Percentiles rank a stretch among this genome's conserved stretches.
These are phyloP conservation scores for Calliopsis andreniformis DNA, from an alignment of 1,140 invertebrate genomes.

Conservation along the genomic window DNA sequence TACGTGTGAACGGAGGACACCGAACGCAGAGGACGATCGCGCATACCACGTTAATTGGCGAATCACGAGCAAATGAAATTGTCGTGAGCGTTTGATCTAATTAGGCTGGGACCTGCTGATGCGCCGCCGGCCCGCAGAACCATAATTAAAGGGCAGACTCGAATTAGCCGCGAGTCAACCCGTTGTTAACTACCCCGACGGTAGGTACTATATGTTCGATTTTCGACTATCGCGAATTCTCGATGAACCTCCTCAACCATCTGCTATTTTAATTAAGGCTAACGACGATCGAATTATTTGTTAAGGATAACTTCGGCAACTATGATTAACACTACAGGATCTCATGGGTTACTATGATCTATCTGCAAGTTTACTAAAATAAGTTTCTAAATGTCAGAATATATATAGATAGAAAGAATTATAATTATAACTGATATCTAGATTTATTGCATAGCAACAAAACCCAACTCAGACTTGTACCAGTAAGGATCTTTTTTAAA, in stretches of 20 bases:
- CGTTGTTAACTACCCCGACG: background rate
- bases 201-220: constrained; percentile 37
- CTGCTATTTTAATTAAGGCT: constrained; percentile 46
- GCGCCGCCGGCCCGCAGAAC: constrained; percentile 33
- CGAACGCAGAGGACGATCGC: constrained; percentile 33
- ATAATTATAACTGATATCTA: too few species aligned
- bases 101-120: constrained; percentile 39
- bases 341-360: too few species aligned
- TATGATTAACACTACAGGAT: too few species aligned
- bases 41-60: constrained; percentile 61
- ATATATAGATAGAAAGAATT: too few species aligned
- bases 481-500: too few species aligned
- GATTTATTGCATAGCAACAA: too few species aligned
- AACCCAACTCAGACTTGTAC: too few species aligned
- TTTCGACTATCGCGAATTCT: constrained; percentile 39
- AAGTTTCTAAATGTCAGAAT: too few species aligned
- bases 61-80: constrained; percentile 65
- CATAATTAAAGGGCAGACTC: constrained; percentile 65
- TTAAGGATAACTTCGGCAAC: constrained; percentile 32
- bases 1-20: too few species aligned
- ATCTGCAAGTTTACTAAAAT: too few species aligned
- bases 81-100: constrained; percentile 60
- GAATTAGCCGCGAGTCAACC: constrained; percentile 55
- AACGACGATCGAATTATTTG: constrained; percentile 37
- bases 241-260: background rate